These are phyloP conservation scores for Haliclona indistincta DNA, from an alignment of 37 sponge, comb jelly and placozoan species.

Conservation along the genomic window DNA sequence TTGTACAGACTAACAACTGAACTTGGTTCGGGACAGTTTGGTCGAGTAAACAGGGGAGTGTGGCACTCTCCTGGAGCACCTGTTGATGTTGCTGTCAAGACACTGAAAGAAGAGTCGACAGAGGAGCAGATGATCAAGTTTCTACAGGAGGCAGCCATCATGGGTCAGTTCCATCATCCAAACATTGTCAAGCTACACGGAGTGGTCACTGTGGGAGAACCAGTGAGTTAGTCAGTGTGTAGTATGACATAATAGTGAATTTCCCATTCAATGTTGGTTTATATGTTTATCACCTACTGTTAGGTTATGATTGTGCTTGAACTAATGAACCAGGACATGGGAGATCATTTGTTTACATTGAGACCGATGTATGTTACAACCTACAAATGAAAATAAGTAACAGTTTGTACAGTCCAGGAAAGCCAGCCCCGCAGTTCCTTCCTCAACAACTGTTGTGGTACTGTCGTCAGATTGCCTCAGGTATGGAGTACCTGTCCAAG, in stretches of 20 bases:
- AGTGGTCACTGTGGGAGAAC: slow-evolving; percentile 33
- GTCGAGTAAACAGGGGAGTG: slow-evolving; percentile 26
- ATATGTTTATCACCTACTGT: too few relatives aligned
- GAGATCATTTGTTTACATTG: slow-evolving; percentile 14
- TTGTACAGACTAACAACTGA: slow-evolving; percentile 22
- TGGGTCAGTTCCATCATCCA: slow-evolving; percentile 56
- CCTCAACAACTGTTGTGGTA: slow-evolving; percentile 29
- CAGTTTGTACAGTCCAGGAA: too few relatives aligned
- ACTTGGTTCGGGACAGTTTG: slow-evolving; percentile 62
- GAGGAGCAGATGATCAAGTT: slow-evolving; percentile 31
- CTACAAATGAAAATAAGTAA: too few relatives aligned
- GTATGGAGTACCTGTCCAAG: slow-evolving; percentile 62
- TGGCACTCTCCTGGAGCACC: not conserved
- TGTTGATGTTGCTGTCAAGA: slow-evolving; percentile 41
- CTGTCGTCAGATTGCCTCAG: slow-evolving; percentile 68
- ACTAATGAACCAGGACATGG: too few relatives aligned
- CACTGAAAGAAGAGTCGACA: slow-evolving; percentile 1
- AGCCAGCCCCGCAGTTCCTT: too few relatives aligned
- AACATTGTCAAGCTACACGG: slow-evolving; percentile 51
- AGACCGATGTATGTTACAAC: slow-evolving; percentile 15
- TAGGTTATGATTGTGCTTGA: slow-evolving; percentile 82
- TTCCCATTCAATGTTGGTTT: too few relatives aligned
- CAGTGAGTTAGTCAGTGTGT: slow-evolving; percentile 42
- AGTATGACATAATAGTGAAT: too few relatives aligned
- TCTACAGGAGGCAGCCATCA: slow-evolving; percentile 68